Conservation (phyloP, 2,797 vertebrate genomes). For the Hephaestus fuliginosus region DNA sequence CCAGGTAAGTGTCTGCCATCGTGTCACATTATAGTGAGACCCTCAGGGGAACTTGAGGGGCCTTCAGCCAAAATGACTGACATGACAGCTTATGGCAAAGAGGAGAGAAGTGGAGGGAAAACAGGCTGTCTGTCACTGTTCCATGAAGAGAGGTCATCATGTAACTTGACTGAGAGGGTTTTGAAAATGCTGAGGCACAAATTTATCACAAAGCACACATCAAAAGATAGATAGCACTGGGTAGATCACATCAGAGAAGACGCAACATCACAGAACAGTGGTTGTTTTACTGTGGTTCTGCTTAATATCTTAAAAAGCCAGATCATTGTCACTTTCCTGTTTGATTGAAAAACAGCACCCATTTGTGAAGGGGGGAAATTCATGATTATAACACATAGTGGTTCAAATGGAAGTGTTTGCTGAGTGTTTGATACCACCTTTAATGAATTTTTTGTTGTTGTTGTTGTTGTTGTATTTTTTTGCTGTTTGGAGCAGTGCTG, state of each 20-base stretch:
- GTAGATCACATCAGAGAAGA: neutral
- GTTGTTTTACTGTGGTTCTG: neutral
- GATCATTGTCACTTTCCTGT: neutral
- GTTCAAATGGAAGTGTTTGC: too few species aligned
- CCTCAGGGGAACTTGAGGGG: conserved; percentile 65
- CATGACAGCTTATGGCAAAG: conserved; percentile 54
- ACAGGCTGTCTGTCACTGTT: conserved; percentile 37
- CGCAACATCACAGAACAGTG: neutral
- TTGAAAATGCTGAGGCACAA: conserved; percentile 28
- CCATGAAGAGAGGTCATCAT: conserved; percentile 42
- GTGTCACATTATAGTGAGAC: conserved; percentile 67
- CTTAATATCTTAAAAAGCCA: neutral
- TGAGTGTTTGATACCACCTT: too few species aligned
- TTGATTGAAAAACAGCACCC: too few species aligned
- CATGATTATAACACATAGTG: too few species aligned
- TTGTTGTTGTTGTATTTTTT: too few species aligned
- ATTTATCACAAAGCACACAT: conserved; percentile 34
- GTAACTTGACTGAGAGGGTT: conserved; percentile 25
- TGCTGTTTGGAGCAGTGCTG: too few species aligned
- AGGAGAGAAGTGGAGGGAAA: conserved; percentile 36
- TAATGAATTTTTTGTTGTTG: too few species aligned
- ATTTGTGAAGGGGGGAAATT: too few species aligned
- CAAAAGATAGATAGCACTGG: neutral
- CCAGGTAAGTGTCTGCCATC: conserved; percentile 86
- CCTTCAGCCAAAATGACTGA: conserved; percentile 59